phyloP scores from a whole-genome alignment of 1,140 invertebrate genomes.

The Geopemphigus sp. region DNA sequence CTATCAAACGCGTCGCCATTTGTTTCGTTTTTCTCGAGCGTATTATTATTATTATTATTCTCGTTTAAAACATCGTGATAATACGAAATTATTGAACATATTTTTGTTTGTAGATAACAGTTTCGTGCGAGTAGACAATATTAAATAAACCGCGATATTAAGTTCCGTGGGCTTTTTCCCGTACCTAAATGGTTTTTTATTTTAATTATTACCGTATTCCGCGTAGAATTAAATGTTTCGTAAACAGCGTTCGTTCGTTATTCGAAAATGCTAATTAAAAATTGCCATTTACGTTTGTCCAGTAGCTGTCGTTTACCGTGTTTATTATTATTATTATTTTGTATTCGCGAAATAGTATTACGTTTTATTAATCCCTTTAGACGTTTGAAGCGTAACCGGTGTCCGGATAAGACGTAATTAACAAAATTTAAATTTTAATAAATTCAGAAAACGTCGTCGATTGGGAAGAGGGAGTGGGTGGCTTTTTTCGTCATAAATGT shows the following conservation, averaged over 20 bases:
- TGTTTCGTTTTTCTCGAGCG: no score
- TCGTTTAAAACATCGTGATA: background rate
- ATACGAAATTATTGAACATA: slow-evolving; percentile 26
- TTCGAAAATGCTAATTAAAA: background rate
- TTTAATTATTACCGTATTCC: no score
- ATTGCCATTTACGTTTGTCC: background rate
- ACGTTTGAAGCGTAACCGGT: no score
- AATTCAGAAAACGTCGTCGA: no score
- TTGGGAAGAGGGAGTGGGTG: no score
- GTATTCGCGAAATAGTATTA: slow-evolving; percentile 9
- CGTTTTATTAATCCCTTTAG: slow-evolving; percentile 18
- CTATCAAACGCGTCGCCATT: no score
- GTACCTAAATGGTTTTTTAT: no score
- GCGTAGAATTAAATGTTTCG: no score
- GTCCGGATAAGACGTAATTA: no score
- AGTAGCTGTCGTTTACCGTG: background rate
- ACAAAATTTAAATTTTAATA: no score
- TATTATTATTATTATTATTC: slow-evolving; percentile 21
- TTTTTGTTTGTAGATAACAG: slow-evolving; percentile 11
- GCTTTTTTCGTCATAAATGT: no score
- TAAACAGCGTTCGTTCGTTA: no score
- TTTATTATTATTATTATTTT: background rate
- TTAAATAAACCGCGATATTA: background rate
- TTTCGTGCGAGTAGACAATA: background rate
- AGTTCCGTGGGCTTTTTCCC: background rate